phyloP scores from a whole-genome alignment of 2,797 vertebrate genomes.

The Argya squamiceps region DNA sequence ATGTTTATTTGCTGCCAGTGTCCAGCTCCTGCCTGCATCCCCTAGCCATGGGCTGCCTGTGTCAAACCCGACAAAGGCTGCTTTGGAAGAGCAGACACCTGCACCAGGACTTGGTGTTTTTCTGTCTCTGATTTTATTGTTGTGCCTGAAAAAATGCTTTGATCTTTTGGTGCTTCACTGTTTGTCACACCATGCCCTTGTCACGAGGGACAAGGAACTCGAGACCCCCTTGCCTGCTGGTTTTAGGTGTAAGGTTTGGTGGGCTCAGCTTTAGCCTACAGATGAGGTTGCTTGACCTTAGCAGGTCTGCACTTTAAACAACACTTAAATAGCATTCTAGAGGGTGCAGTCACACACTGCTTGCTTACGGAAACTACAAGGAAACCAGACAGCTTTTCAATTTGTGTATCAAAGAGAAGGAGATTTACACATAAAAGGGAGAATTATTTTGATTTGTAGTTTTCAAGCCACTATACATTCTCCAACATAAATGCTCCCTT shows the following conservation, averaged over 20 bases:
- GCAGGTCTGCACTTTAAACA: slow-evolving; percentile 39
- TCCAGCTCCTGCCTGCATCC: neutral
- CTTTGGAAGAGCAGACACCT: neutral
- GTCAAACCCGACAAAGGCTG: neutral
- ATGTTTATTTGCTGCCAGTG: neutral
- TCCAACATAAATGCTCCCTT: slow-evolving; percentile 13
- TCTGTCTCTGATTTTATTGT: neutral
- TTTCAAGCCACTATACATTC: slow-evolving; percentile 16
- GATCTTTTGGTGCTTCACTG: neutral
- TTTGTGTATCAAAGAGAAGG: slow-evolving; percentile 47
- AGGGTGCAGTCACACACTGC: neutral
- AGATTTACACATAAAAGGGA: slow-evolving; percentile 59
- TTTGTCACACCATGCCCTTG: neutral
- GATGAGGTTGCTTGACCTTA: slow-evolving; percentile 42
- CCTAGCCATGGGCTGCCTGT: neutral
- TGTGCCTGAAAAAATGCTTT: neutral
- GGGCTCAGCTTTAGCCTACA: slow-evolving; percentile 7
- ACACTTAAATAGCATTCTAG: slow-evolving; percentile 6
- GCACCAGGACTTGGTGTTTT: neutral
- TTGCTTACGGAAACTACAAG: slow-evolving; percentile 13
- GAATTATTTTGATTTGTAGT: slow-evolving; percentile 63
- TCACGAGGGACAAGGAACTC: rapidly evolving
- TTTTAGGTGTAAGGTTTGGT: neutral
- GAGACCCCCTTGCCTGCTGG: neutral
- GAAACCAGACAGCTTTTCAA: slow-evolving; percentile 71